Percentiles rank a stretch among this genome's conserved stretches.
These are phyloP conservation scores for Oithona nana DNA, from an alignment of 2,888 invertebrate species.

Conservation along the genomic window DNA sequence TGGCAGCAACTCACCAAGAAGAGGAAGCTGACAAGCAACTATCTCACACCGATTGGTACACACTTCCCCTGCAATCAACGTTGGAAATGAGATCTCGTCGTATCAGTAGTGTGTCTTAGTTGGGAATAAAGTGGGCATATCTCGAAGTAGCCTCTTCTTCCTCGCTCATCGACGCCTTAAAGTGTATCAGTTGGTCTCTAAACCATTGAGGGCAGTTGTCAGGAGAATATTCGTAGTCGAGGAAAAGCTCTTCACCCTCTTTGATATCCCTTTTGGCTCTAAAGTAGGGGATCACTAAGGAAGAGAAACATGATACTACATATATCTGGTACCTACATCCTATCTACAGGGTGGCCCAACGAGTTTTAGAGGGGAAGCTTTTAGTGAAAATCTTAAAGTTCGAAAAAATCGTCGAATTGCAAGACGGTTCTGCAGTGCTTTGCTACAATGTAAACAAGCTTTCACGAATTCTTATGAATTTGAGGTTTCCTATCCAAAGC, in stretches of 20 bases:
- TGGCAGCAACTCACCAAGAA: neutral
- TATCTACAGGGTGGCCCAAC: too few relatives aligned
- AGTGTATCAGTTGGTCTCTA: neutral
- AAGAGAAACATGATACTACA: too few relatives aligned
- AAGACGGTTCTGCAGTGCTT: too few relatives aligned
- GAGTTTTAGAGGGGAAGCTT: too few relatives aligned
- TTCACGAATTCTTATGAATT: too few relatives aligned
- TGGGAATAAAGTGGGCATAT: neutral
- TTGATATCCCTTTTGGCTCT: neutral
- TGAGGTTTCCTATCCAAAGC: too few relatives aligned
- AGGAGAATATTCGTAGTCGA: slow-evolving; percentile 14
- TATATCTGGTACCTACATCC: too few relatives aligned
- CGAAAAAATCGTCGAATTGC: too few relatives aligned
- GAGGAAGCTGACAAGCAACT: neutral
- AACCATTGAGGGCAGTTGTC: slow-evolving; percentile 15
- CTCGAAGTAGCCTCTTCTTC: neutral
- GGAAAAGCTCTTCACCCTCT: slow-evolving; percentile 7
- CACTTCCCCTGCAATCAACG: neutral
- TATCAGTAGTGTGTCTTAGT: neutral
- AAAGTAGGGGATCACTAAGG: slow-evolving; percentile 8
- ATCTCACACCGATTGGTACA: neutral
- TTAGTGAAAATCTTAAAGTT: too few relatives aligned
- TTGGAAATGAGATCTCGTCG: neutral
- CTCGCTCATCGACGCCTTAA: neutral
- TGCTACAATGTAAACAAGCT: too few relatives aligned